Base-by-base conservation (phyloP, 2,797 vertebrate species). In the Gadopsis bispinosus region DNA sequence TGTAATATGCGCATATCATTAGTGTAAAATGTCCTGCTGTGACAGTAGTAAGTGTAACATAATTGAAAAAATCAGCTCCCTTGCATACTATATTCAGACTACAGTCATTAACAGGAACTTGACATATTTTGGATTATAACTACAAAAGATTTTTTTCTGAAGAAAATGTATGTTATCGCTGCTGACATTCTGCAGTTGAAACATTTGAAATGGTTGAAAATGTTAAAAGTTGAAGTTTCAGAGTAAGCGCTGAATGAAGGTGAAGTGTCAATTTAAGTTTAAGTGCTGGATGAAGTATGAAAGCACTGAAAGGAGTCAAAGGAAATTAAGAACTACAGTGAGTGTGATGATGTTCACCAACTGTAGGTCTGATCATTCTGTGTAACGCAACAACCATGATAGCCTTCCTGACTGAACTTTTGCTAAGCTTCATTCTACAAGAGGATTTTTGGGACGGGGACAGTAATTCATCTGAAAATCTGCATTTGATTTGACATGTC, bases 401-500 rank as follows among this genome's bases (percentile, higher is more conserved):
- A 33, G 22, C n/a, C n/a, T 19, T 69, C 7, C 26, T 35, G 16
- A 48, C 3, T 65, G 11, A 65, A 61, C 11, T 26, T 69, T 29
- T 61, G 47, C 67, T 65, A 22, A 74, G 17, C 19, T n/a, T 78
- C 0, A 61, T 73, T 59, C 50, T 51, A 39, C 39, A 55, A 51
- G 33, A 76, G 12, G 50, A 64, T 11, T 33, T 59, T 31, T 59
- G 5, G 61, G 12, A 64, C 60, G 45, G 5, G 14, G 70, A 73
- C 22, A 33, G 22, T 56, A 6, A 59, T 53, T 56, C 12, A 20
- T 55, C 59, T 45, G n/a, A 48, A 69, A 79, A 60, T 67, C 31
- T 58, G 12, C 19, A 43, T 79, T 63, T 67, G 33, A 56, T 75
- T 70, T 73, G 33, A 75, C 58, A 78, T 77, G 39, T 85, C 74